Conservation (phyloP, 2,113 vertebrate species). For the Arothron firmamentum region DNA sequence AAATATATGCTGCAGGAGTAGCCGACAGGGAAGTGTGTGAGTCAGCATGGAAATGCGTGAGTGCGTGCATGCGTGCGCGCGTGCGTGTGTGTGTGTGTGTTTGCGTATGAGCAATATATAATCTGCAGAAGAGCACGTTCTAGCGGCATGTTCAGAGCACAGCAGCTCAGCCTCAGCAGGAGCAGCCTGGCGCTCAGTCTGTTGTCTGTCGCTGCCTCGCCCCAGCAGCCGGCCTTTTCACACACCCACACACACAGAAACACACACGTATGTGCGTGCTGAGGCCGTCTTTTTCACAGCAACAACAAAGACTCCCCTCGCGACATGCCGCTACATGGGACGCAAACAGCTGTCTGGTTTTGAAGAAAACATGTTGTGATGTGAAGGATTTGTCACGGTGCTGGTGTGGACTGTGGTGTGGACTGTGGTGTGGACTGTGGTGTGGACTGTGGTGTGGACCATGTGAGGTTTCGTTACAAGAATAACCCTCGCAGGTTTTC, state of each 20-base stretch:
- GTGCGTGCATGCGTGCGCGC: slow-evolving; percentile 37
- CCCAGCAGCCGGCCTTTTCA: slow-evolving; percentile 43
- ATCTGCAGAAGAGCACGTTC: slow-evolving; percentile 90
- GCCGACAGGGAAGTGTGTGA: slow-evolving; percentile 2
- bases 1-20: background rate
- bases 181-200: slow-evolving; percentile 59
- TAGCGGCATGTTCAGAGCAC: slow-evolving; percentile 81
- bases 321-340: slow-evolving; percentile 57
- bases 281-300: slow-evolving; percentile 51
- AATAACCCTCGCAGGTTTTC: slow-evolving; percentile 4
- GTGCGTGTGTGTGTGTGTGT: slow-evolving; percentile 31
- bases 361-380: slow-evolving; percentile 58
- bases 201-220: slow-evolving; percentile 57
- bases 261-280: slow-evolving; percentile 1
- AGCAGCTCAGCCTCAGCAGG: slow-evolving; percentile 60
- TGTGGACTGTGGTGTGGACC: background rate
- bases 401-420: slow-evolving; percentile 7
- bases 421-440: background rate
- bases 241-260: slow-evolving; percentile 12
- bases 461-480: slow-evolving; percentile 8
- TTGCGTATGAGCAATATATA: slow-evolving; percentile 61
- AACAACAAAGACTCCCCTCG: slow-evolving; percentile 51
- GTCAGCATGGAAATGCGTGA: slow-evolving; percentile 29
- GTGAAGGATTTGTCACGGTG: slow-evolving; percentile 38
- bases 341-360: slow-evolving; percentile 51